Evolutionary conservation across 2,888 invertebrate species (phyloP).

Genomic region (Sarcophaga subvicina): DNA sequence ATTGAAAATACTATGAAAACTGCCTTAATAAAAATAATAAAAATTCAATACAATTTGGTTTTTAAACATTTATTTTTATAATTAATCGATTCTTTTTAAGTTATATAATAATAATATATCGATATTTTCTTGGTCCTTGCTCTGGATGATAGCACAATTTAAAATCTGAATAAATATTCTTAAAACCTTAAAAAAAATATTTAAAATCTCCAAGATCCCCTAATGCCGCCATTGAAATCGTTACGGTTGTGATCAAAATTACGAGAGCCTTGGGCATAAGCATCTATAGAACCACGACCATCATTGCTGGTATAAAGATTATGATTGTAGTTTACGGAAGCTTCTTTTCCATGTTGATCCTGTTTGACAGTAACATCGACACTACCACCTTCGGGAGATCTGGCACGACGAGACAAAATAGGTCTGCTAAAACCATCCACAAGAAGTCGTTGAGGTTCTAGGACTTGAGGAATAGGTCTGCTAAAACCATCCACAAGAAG

Average conservation of each 20-base stretch:
- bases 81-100: constrained; percentile 61
- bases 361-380: constrained; percentile 3
- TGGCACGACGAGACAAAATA: background rate
- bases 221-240: constrained; percentile 37
- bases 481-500: constrained; percentile 6
- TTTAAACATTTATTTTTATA: too few relatives aligned
- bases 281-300: constrained; percentile 74
- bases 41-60: too few relatives aligned
- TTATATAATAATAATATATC: too few relatives aligned
- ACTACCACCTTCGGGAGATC: constrained; percentile 62
- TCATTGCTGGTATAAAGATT: constrained; percentile 51
- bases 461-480: background rate
- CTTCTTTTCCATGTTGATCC: constrained; percentile 11
- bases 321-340: constrained; percentile 19
- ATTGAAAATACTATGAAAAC: too few relatives aligned
- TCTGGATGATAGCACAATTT: background rate
- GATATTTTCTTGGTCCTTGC: too few relatives aligned
- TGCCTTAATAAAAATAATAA: too few relatives aligned
- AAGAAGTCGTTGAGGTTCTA: too few relatives aligned
- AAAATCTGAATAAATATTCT: constrained; percentile 1
- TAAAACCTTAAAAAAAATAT: too few relatives aligned
- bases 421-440: constrained; percentile 14
- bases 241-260: constrained; percentile 73
- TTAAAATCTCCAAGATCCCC: background rate
- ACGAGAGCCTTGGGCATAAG: constrained; percentile 73